Base-by-base conservation (phyloP, 2,797 vertebrate genomes). In the Myotis findleyi region DNA sequence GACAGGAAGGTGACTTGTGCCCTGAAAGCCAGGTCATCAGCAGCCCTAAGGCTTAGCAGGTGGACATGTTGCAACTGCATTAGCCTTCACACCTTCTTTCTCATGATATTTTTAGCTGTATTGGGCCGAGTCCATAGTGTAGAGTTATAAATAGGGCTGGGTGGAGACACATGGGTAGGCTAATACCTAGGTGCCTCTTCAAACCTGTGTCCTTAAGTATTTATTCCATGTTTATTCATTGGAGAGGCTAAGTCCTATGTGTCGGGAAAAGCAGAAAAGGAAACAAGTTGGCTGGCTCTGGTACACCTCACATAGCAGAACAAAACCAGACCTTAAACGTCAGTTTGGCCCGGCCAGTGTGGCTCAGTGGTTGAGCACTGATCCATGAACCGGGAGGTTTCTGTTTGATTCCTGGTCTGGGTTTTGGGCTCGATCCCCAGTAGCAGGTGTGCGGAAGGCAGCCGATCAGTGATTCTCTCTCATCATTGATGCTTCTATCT, bases 71-170 rank as follows among this genome's bases (percentile, higher is more conserved):
- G 51, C 30, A 57, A 44, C 33, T 62, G 72, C 30, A 12, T 59
- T 44, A 8, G 72, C 25, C 55, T 53, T 89, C 72, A 38, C 13
- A 57, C 84, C 76, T 85, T 59, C 5, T 59, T 87, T 66, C 41
- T 84, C 51, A 6, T 55, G 92, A 9, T 81, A 81, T 94, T 85
- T 97, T 87, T 90, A 96, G 85, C 83, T 27, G 5, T 51, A 12
- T 44, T 93, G 87, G 87, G 95, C 21, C 17, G 62, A 68, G 87
- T 47, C 72, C 83, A 77, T 23, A 57, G 55, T 73, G 81, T 51
- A 82, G 85, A 77, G 81, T 92, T 96, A 94, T 87, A 87, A 92
- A 93, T 92, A 94, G 84, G 59, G 41, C 72, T 21, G 36, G 79
- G 33, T 30, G 13, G 72, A 81, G 72, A 81, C 25, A 68, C 33